A percentile compares a stretch with the other conserved stretches of the same genome.
Conservation (phyloP, 1,140 invertebrate genomes). For the Drosophila equinoxialis region DNA sequence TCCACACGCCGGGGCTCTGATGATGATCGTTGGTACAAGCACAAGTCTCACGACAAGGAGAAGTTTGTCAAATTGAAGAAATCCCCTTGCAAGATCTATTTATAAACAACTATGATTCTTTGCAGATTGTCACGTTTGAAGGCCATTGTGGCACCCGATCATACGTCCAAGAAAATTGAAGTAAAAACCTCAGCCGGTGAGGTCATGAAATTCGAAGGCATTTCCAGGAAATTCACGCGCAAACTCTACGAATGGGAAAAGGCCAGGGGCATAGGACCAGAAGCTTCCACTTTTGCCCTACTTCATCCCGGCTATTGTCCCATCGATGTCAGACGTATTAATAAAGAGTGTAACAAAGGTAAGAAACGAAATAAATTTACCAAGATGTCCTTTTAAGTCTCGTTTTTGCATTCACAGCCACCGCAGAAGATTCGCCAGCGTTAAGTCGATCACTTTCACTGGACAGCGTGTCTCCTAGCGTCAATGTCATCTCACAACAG, state of each 20-base stretch:
- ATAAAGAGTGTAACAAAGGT: slow-evolving; percentile 72
- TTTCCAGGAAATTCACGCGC: slow-evolving; percentile 93
- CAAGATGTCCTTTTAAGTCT: no score
- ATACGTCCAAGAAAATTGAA: slow-evolving; percentile 88
- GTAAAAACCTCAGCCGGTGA: slow-evolving; percentile 90
- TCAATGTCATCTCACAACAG: slow-evolving; percentile 84
- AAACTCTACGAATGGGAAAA: slow-evolving; percentile 96
- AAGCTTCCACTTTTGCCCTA: slow-evolving; percentile 91
- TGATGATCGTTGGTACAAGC: slow-evolving; percentile 76
- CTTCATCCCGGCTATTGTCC: slow-evolving; percentile 86
- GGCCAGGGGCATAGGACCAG: slow-evolving; percentile 90
- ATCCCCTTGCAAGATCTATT: neutral
- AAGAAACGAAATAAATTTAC: neutral
- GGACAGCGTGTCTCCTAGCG: slow-evolving; percentile 86
- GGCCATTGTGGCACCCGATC: slow-evolving; percentile 84
- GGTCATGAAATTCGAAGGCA: slow-evolving; percentile 92
- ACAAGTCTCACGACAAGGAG: slow-evolving; percentile 75
- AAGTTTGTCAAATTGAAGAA: slow-evolving; percentile 46
- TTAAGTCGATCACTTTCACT: slow-evolving; percentile 88
- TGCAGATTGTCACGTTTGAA: slow-evolving; percentile 86
- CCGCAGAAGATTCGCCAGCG: slow-evolving; percentile 71
- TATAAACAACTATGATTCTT: neutral
- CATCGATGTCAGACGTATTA: slow-evolving; percentile 70
- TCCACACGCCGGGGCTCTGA: slow-evolving; percentile 63
- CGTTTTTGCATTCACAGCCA: slow-evolving; percentile 21